Evolutionary conservation across 2,797 vertebrate genomes (phyloP).

Genomic region (Phataginus tricuspis): DNA sequence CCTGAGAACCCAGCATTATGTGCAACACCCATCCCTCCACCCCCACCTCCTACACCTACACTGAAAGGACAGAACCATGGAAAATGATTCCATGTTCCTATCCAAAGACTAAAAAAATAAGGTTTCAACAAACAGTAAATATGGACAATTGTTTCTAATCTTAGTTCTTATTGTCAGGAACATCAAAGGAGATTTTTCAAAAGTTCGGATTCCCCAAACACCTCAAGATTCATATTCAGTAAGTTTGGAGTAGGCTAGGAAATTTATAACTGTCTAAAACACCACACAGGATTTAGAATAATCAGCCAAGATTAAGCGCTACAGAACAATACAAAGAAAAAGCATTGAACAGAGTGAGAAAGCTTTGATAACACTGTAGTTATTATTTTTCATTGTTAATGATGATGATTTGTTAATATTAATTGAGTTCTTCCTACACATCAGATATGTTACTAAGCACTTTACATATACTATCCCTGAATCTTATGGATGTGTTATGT

Average conservation of each 20-base stretch:
- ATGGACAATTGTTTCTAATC: background rate
- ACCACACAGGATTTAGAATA: background rate
- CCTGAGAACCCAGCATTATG: background rate
- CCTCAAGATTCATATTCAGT: background rate
- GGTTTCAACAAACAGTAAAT: constrained; percentile 22
- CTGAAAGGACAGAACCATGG: background rate
- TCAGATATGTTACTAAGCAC: background rate
- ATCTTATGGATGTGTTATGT: too few species aligned
- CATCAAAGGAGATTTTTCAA: background rate
- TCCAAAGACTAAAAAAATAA: constrained; percentile 44
- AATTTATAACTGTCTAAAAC: background rate
- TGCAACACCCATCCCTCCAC: background rate
- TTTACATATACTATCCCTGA: background rate
- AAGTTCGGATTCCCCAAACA: constrained; percentile 9
- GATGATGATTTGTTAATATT: background rate
- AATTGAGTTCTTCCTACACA: background rate
- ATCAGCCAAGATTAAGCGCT: background rate
- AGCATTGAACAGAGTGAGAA: background rate
- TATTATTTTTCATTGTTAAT: constrained; percentile 42
- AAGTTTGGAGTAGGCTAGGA: background rate
- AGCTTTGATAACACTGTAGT: background rate
- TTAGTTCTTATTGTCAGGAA: background rate
- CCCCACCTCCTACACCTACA: background rate
- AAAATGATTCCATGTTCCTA: constrained; percentile 38
- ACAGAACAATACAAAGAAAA: background rate